A percentile compares a stretch with the other conserved stretches of the same genome.
Conservation (phyloP, 2,797 vertebrate genomes). For the Mastacembelus armatus region DNA sequence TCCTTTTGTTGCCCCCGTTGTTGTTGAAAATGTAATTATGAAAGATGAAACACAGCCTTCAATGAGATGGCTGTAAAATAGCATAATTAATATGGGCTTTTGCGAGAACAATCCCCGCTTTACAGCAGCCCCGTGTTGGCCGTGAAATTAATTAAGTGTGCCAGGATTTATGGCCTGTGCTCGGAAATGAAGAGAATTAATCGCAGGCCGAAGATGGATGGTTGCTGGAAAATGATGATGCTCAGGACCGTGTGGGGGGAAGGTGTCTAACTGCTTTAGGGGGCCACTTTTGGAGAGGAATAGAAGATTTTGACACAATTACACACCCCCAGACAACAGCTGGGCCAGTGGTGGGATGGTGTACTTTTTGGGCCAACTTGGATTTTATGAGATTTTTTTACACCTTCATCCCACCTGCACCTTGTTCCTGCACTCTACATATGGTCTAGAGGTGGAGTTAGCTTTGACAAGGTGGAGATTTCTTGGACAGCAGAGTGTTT, state of each 20-base stretch:
- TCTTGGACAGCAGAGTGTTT: slow-evolving; percentile 44
- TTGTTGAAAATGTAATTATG: slow-evolving; percentile 99
- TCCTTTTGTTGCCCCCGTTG: slow-evolving; percentile 88
- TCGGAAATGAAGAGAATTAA: slow-evolving; percentile 98
- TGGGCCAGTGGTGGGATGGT: slow-evolving; percentile 77
- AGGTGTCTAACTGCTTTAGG: slow-evolving; percentile 96
- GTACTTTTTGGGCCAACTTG: slow-evolving; percentile 75
- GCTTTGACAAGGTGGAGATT: slow-evolving; percentile 31
- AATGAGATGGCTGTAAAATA: slow-evolving; percentile 99
- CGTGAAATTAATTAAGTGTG: slow-evolving; percentile 99
- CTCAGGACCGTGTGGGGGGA: slow-evolving; percentile 88
- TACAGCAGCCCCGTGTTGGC: slow-evolving; percentile 94
- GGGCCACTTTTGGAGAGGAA: slow-evolving; percentile 72
- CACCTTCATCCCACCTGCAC: slow-evolving; percentile 68
- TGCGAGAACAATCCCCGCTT: slow-evolving; percentile 99
- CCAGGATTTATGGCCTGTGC: slow-evolving; percentile 99
- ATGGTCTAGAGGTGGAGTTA: slow-evolving; percentile 16
- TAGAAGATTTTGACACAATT: slow-evolving; percentile 84
- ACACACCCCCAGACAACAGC: slow-evolving; percentile 83
- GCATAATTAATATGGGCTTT: slow-evolving; percentile 99
- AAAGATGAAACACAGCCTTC: slow-evolving; percentile 99
- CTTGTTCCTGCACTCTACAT: slow-evolving; percentile 18
- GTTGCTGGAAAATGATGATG: slow-evolving; percentile 97
- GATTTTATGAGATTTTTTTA: slow-evolving; percentile 65
- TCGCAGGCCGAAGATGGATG: slow-evolving; percentile 98